Evolutionary conservation across 2,113 vertebrate species (phyloP).

Genomic region (Maylandia zebra): DNA sequence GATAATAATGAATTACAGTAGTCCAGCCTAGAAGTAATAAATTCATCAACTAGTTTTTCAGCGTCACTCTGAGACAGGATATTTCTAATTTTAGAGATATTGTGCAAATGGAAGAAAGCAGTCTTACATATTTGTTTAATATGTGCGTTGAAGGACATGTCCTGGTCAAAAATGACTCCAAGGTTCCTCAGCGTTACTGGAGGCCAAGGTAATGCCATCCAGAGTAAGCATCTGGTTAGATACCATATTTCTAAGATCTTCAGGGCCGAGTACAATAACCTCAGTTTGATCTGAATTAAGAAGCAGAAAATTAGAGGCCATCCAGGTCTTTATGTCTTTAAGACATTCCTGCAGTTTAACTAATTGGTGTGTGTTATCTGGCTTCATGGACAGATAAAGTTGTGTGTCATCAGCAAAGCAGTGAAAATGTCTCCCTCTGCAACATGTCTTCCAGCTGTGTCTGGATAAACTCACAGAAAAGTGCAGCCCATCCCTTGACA

Average conservation of each 20-base stretch:
- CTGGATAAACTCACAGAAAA: constrained; percentile 76
- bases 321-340: background rate
- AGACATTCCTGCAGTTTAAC: background rate
- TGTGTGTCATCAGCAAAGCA: background rate
- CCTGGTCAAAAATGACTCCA: background rate
- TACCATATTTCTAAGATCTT: fast-evolving
- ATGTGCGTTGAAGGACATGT: fast-evolving
- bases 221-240: background rate
- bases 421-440: background rate
- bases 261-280: fast-evolving
- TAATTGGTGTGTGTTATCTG: background rate
- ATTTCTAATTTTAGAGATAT: background rate
- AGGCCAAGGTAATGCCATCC: background rate
- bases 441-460: constrained; percentile 71
- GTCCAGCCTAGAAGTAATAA: background rate
- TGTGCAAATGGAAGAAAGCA: background rate
- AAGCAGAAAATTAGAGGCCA: fast-evolving
- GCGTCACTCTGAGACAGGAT: fast-evolving
- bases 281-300: background rate
- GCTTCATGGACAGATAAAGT: background rate
- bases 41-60: background rate
- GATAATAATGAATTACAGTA: background rate
- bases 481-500: constrained; percentile 81
- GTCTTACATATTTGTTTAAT: background rate
- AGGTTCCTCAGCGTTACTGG: fast-evolving